Evolutionary conservation across 2,888 invertebrate species (phyloP), one percentile per base, ranked within the genome.

Genomic region (Seladonia tumulorum): DNA sequence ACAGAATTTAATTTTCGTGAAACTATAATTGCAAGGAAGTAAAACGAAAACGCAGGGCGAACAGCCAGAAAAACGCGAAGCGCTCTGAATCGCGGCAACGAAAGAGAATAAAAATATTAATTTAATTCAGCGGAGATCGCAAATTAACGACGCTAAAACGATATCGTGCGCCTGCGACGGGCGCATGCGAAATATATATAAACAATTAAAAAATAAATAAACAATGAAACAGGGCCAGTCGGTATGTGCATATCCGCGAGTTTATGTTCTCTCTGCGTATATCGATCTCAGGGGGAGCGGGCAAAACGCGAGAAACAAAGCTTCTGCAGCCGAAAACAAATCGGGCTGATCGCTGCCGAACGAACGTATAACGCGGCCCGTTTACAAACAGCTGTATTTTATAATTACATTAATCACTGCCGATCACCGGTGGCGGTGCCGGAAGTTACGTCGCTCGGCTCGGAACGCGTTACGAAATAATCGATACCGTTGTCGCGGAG

Each of bases 351-450:
- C 70, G 22, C 42, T 18, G 18, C 49, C 71, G 47, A 60, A 60
- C 35, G 45, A 79, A 72, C 75, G 53, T 53, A n/a, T 16, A 49
- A 49, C 42, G 45, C 53, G n/a, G 22, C 53, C 22, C 25, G 71
- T 29, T 63, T 29, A 25, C n/a, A 16, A 35, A 57, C 35, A 60
- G 63, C 47, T 83, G 79, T 68, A 79, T 85, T 66, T 85, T 76
- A 68, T 85, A 86, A 86, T 86, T 81, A 78, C 71, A 85, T 86
- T 86, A 78, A 86, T 81, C 81, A 81, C 68, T 42, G 57, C 39
- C 57, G 70, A 39, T 42, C 39, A 57, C 12, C 45, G 66, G 39
- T n/a, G 29, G 35, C 49, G 63, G 16, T 25, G 49, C 35, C 68
- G 72, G 42, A 77, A 74, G 80, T 85, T 85, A 53, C 74, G 35